Base-by-base conservation (phyloP, 1,140 invertebrate species). In the Eueides isabella region DNA sequence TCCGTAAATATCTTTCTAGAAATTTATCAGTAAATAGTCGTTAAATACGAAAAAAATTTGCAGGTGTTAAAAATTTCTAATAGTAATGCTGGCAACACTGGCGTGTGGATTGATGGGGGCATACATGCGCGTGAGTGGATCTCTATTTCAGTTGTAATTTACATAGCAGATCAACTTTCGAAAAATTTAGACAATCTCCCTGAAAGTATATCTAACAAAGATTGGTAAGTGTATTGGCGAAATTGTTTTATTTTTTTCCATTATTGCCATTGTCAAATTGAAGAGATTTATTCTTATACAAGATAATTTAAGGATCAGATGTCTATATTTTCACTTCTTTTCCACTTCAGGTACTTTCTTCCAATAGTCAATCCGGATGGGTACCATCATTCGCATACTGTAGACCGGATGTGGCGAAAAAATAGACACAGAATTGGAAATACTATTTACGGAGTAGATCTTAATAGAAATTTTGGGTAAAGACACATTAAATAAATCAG, bases 401-500 rank as follows among this genome's bases (percentile, higher is more conserved):
- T 26, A 2, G 76, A 78, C n/a, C 76, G 76, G 11, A 78, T 78
- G 76, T 78, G 76, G 76, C 23, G 76, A 16, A 78, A 78, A 61
- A 78, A 78, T 26, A 62, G 72, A 26, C 72, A 68, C 19, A 61
- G 65, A 19, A 67, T 72, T 23, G 71, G 67, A n/a, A 67, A 63
- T 19, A 61, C 48, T 33, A 67, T 75, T 23, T 55, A 55, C 19
- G 77, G 77, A 12, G 77, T 79, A 5, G 77, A 79, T 92, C 94
- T 97, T 0, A 98, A 98, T 84, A 94, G 97, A 74, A 98, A 98
- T 86, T 98, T 96, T 77, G 95, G 95, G 81, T 91, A 29, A 14
- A 19, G 19, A 23, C 5, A 26, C 23, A 6, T 55, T 23, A 9
- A 26, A 12, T 55, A 23, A 55, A 11, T 55, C 23, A 23, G 7